Conservation (phyloP, 64 coral and sea anemone genomes). For the Pachyseris speciosa region DNA sequence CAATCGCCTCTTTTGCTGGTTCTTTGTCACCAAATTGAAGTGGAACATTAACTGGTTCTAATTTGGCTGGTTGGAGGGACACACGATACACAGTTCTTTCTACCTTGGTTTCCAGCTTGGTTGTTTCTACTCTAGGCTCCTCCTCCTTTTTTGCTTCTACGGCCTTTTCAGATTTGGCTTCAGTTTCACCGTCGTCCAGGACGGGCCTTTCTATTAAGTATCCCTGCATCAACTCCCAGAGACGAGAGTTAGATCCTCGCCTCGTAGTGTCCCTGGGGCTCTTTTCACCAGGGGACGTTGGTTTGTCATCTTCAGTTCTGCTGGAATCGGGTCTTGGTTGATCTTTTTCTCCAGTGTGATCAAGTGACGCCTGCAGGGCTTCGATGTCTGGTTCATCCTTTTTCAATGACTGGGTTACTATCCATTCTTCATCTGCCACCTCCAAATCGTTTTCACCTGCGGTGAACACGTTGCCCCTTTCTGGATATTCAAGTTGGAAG, state of each 20-base stretch:
- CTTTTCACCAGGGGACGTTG: neutral
- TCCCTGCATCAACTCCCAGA: constrained; percentile 45
- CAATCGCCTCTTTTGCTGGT: neutral
- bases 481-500: constrained; percentile 18
- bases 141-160: neutral
- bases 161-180: neutral
- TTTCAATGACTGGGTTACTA: neutral
- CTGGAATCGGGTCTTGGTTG: neutral
- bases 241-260: constrained; percentile 34
- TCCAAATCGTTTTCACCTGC: neutral
- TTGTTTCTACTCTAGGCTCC: neutral
- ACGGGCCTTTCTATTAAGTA: constrained; percentile 23
- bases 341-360: neutral
- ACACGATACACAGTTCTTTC: neutral
- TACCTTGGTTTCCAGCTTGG: neutral
- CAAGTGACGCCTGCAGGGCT: neutral
- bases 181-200: neutral
- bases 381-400: constrained; percentile 23
- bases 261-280: neutral
- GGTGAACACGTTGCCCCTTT: neutral
- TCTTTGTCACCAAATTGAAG: neutral
- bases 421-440: constrained; percentile 7
- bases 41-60: neutral
- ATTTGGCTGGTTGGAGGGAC: neutral
- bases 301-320: neutral